Evolutionary conservation across 2,888 invertebrate species (phyloP), one percentile per base, ranked within the genome.

Genomic region (Cyclophora punctaria): DNA sequence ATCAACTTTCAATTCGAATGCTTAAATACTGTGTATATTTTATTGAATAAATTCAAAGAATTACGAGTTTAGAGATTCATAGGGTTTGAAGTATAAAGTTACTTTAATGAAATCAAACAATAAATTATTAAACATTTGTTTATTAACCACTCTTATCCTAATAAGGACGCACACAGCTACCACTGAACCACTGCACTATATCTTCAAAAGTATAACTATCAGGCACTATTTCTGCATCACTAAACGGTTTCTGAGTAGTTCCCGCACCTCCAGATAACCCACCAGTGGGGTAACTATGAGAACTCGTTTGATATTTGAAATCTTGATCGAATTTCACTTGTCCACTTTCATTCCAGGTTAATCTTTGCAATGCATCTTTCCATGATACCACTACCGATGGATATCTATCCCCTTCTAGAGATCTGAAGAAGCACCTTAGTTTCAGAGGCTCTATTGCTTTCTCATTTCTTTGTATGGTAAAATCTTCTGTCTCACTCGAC

Each of bases 311-410:
- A 46, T 63, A 58, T 45, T 62, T 56, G 52, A 61, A 67, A 37
- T 69, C 46, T 35, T 49, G 48, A 7, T 63, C 59, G 34, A 63
- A 58, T 7, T 47, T 55, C 34, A 62, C 58, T 0, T 56, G 58
- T 35, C 66, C 66, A 3, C 56, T 49, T 0, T 56, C 49, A 48
- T 62, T 57, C 70, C 71, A 72, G 2, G 70, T 69, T 7, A 73
- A 51, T 46, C 64, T 66, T n/a, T 66, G 64, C 2, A 69, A 46
- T 46, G 67, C 57, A 35, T 64, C 62, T 3, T 66, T 63, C 69
- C 70, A 77, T 47, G 59, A 69, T 37, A 78, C 66, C 3, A 80
- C 55, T 0, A 75, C 70, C 0, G 76, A 78, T 1, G 78, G 78
- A n/a, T 73, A 73, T 0, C 65, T 58, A 42, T 77, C 72, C 0